phyloP scores from a whole-genome alignment of 1,140 invertebrate species.

The Berghia stephanieae region DNA sequence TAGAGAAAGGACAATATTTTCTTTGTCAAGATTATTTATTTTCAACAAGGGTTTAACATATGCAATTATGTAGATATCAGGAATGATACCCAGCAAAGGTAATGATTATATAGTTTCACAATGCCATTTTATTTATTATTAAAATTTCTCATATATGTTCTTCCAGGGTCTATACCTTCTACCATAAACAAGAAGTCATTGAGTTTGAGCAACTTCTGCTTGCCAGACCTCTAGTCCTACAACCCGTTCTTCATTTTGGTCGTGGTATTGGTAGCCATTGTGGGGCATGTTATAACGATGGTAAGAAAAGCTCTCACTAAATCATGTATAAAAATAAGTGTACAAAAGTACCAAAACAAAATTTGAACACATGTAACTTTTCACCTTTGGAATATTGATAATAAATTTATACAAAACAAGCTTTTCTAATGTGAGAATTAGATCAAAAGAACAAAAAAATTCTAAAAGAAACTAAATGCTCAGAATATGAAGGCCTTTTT shows the following conservation, averaged over 20 bases:
- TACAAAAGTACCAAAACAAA: neutral
- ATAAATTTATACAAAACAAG: no score
- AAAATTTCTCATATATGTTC: neutral
- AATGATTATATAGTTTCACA: no score
- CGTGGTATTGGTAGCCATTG: slow-evolving; percentile 47
- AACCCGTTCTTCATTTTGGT: slow-evolving; percentile 49
- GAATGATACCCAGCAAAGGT: no score
- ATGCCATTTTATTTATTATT: neutral
- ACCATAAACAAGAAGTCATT: slow-evolving; percentile 47
- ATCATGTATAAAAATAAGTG: no score
- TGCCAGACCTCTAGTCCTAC: slow-evolving; percentile 55
- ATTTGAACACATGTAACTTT: neutral
- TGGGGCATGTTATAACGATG: slow-evolving; percentile 47
- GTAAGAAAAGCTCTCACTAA: slow-evolving; percentile 31
- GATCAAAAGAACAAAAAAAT: no score
- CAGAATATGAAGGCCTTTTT: no score
- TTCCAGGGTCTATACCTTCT: slow-evolving; percentile 55
- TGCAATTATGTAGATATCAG: no score
- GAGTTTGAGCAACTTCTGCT: slow-evolving; percentile 50
- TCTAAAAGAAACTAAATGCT: no score
- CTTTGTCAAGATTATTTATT: no score
- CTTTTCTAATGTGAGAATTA: no score
- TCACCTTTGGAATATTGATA: neutral
- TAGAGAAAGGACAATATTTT: no score
- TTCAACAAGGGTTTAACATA: no score